Base-by-base conservation (phyloP, 2,888 invertebrate genomes). In the Chalcis sispes region DNA sequence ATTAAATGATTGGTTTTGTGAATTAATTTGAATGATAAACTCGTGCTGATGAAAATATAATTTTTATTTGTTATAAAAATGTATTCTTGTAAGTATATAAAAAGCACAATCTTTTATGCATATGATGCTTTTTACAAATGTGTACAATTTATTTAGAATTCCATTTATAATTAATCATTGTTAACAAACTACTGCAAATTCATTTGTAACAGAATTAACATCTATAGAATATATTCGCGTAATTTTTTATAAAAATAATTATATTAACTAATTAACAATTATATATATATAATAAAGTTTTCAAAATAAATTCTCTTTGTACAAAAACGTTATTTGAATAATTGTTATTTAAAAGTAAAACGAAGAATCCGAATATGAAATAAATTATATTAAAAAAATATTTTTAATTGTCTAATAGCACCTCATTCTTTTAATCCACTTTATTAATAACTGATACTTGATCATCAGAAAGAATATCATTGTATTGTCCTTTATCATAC, bases 401-500 rank as follows among this genome's bases (percentile, higher is more conserved):
- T 23, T n/a, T 13, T 27, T 32, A 29, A 27, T 27, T 5, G 18
- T 64, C 20, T 48, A 48, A 18, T 1, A 18, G 10, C 2, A 20
- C n/a, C 10, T 36, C 36, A 13, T 29, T 48, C 40, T 8, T 50
- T 50, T n/a, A n/a, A 50, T 20, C n/a, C n/a, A n/a, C n/a, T 36
- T 77, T 23, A 72, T 42, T 40, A 18, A 59, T 72, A 62, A 70
- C 61, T 29, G 83, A 84, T 13, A 74, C 10, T 70, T 83, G 80
- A 65, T 84, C 81, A 23, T 85, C 84, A 1, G 85, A 85, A 36
- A 85, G 75, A 10, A 80, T 62, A 29, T 81, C 79, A 36, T 61
- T 46, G 50, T 54, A 54, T 10, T 56, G 56, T 18, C 18, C 18
- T 18, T 72, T 62, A 1, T 58, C 23, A 32, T 64, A 72, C 8